Percentiles rank a stretch among this genome's conserved stretches.
phyloP scores from a whole-genome alignment of 2,113 vertebrate genomes.

The Nipponia nippon region DNA sequence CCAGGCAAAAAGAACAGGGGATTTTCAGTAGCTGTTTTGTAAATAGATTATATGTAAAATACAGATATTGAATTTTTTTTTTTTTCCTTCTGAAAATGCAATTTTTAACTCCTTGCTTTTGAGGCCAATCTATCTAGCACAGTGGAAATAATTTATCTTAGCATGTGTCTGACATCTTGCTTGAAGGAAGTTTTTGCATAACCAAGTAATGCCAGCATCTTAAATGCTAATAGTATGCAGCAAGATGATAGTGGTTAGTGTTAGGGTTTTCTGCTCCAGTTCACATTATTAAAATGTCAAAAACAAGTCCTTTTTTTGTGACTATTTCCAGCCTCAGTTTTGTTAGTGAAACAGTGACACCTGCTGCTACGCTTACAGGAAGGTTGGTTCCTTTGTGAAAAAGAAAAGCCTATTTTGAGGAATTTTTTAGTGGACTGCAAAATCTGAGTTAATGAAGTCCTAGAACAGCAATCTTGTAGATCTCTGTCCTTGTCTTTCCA shows the following conservation, averaged over 20 bases:
- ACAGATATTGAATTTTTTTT: too few species aligned
- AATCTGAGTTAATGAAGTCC: not conserved
- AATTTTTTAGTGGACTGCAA: not conserved
- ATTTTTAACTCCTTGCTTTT: not conserved
- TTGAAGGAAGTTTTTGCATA: not conserved
- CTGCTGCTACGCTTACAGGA: not conserved
- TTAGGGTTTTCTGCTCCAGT: not conserved
- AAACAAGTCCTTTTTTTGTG: constrained; percentile 17
- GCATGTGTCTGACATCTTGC: not conserved
- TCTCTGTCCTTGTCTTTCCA: not conserved
- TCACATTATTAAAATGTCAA: not conserved
- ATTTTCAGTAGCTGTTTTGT: not conserved
- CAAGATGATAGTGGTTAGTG: not conserved
- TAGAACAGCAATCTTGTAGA: not conserved
- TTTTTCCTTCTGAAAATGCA: not conserved
- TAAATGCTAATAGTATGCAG: not conserved
- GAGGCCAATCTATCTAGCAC: not conserved
- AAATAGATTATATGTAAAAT: not conserved
- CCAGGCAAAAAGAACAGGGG: not conserved
- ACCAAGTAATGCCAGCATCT: not conserved
- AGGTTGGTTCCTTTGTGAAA: not conserved
- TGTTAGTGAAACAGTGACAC: constrained; percentile 44
- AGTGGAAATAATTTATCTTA: not conserved
- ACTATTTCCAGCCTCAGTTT: not conserved
- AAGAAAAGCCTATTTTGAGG: not conserved